Evolutionary conservation across 2,797 vertebrate species (phyloP), one percentile per base, ranked within the genome.

Genomic region (Spinus olivaceus): DNA sequence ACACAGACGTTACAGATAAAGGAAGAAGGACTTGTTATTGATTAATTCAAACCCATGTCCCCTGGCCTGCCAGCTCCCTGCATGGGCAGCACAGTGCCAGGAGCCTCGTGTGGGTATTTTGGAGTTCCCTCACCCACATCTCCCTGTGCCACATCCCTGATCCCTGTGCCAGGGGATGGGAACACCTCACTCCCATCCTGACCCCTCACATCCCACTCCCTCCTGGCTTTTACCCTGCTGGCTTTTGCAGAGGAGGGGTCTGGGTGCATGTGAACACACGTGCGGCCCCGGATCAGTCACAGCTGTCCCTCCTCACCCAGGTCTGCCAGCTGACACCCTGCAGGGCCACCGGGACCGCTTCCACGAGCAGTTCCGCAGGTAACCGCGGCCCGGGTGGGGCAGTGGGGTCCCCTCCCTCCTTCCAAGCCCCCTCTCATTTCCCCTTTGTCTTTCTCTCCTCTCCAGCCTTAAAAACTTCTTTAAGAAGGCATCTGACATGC

Each of bases 321-420:
- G 99, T 98, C 98, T 99, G 80, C 99, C 99, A 0, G 98, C 98
- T 0, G 99, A 99, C 96, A 99, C 99, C 1, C 96, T 99, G 79
- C 99, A 99, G 96, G 99, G 99, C 76, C 99, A 99, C 96, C 98
- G 99, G 8, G 99, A 99, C 76, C 98, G 99, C 59, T 99, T 99
- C 97, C 98, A 99, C 0, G 99, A 99, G 96, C 99, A 99, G 97
- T 99, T 99, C 79, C 99, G 99, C 98, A 99, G 99, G 99, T 99
- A 98, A 60, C 44, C 2, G 0, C 20, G 54, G n/a, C 14, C 3
- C 3, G 11, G 9, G 9, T 21, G 54, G 17, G 44, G 6, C 0
- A 0, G 8, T 11, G 14, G 51, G 32, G 17, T 82, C 56, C 56
- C 28, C 21, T 74, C 21, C 14, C 8, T 69, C 35, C 32, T 47